These are phyloP conservation scores for Pammene fasciana DNA, from an alignment of 2,888 invertebrate species.

Conservation along the genomic window DNA sequence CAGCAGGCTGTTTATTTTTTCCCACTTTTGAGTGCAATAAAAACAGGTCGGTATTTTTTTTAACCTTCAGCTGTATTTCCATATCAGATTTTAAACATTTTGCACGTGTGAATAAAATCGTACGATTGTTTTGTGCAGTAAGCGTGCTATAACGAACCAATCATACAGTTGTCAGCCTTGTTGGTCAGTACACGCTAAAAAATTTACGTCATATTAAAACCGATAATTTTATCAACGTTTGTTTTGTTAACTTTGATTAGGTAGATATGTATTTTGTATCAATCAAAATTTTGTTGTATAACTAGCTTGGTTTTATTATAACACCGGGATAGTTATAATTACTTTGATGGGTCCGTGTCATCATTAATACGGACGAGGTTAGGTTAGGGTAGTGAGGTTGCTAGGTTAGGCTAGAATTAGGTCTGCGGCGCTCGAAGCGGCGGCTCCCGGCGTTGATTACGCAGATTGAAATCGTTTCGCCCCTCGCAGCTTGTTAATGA, in stretches of 20 bases:
- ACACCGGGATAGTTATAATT: conserved; percentile 1
- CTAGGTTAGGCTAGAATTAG: conserved; percentile 55
- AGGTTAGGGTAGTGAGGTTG: conserved; percentile 9
- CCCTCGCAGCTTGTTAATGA: conserved; percentile 77
- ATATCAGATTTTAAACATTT: conserved; percentile 23
- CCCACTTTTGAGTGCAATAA: conserved; percentile 64
- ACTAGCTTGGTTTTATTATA: too few relatives aligned
- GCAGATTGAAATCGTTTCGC: conserved; percentile 76
- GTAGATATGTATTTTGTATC: not conserved
- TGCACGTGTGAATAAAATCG: conserved; percentile 20
- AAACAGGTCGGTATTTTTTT: conserved; percentile 54
- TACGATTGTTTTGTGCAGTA: conserved; percentile 16
- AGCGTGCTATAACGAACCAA: conserved; percentile 9
- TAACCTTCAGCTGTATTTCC: conserved; percentile 18
- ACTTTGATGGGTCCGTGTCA: not conserved
- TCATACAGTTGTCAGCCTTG: conserved; percentile 10
- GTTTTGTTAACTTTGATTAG: not conserved
- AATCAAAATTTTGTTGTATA: not conserved
- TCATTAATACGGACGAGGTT: not conserved
- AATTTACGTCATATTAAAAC: not conserved
- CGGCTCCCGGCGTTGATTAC: conserved; percentile 73
- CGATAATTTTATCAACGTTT: not conserved
- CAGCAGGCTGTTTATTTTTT: conserved; percentile 65
- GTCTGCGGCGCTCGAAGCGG: conserved; percentile 54
- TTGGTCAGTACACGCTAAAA: not conserved